Conservation (phyloP, 2,888 invertebrate species). For the Epirrita christyi region DNA sequence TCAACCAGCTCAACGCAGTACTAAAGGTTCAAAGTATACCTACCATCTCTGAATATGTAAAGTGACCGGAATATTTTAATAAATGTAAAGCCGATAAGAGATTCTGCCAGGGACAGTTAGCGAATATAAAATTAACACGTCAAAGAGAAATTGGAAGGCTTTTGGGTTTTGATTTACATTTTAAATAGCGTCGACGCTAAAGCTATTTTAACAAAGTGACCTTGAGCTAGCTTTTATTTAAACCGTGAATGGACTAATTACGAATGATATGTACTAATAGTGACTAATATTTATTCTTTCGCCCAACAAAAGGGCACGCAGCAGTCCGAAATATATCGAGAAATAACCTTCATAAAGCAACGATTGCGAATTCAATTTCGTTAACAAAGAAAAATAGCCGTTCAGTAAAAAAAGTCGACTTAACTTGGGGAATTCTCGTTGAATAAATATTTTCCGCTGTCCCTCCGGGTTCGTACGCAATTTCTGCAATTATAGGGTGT, state of each 20-base stretch:
- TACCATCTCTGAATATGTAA: conserved; percentile 34
- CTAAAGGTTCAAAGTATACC: conserved; percentile 16
- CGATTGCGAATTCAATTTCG: conserved; percentile 72
- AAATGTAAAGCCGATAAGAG: conserved; percentile 63
- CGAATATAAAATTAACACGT: conserved; percentile 75
- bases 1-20: no score
- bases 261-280: not conserved
- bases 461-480: conserved; percentile 25
- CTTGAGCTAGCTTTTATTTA: conserved; percentile 36
- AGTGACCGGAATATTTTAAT: conserved; percentile 56
- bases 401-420: conserved; percentile 41
- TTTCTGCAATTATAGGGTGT: conserved; percentile 25
- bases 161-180: conserved; percentile 78
- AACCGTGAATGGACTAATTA: conserved; percentile 2
- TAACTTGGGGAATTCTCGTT: conserved; percentile 34
- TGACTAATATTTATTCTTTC: conserved; percentile 9
- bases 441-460: conserved; percentile 35
- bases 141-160: conserved; percentile 70
- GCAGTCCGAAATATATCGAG: conserved; percentile 52
- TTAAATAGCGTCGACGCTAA: conserved; percentile 67
- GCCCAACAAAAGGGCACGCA: conserved; percentile 31
- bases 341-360: conserved; percentile 64
- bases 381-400: conserved; percentile 69
- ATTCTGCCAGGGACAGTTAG: conserved; percentile 53
- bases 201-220: conserved; percentile 39